Conservation (phyloP, 2,888 invertebrate genomes). For the Cerastis leucographa region DNA sequence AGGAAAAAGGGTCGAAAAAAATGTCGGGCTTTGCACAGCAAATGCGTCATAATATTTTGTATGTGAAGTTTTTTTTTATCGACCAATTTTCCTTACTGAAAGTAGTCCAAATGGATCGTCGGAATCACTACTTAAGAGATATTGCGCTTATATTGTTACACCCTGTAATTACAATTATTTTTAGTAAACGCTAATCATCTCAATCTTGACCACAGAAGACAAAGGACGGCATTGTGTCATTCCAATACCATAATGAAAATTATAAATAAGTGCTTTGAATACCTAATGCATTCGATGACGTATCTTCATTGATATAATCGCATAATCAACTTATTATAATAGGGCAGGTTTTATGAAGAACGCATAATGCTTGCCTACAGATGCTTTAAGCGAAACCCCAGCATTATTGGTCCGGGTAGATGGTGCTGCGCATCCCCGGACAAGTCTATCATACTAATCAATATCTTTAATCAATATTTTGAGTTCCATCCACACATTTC, state of each 20-base stretch:
- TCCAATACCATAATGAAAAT: conserved; percentile 18
- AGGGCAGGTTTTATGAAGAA: conserved; percentile 1
- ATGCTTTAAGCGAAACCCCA: not conserved
- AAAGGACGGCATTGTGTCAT: conserved; percentile 20
- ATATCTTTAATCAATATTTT: not conserved
- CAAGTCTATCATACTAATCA: not conserved
- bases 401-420: not conserved
- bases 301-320: conserved; percentile 8
- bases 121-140: not conserved
- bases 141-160: not conserved
- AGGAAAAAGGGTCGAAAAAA: not conserved
- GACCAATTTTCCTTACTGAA: not conserved
- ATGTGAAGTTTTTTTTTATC: not conserved
- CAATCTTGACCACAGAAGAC: not conserved
- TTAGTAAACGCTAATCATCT: not conserved
- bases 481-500: not conserved
- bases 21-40: not conserved
- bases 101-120: not conserved
- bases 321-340: conserved; percentile 6
- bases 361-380: not conserved
- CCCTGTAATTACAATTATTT: not conserved
- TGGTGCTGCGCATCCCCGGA: not conserved
- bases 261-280: conserved; percentile 38
- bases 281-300: conserved; percentile 33
- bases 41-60: not conserved